Evolutionary conservation across 2,797 vertebrate species (phyloP).

Genomic region (Microtus agrestis): DNA sequence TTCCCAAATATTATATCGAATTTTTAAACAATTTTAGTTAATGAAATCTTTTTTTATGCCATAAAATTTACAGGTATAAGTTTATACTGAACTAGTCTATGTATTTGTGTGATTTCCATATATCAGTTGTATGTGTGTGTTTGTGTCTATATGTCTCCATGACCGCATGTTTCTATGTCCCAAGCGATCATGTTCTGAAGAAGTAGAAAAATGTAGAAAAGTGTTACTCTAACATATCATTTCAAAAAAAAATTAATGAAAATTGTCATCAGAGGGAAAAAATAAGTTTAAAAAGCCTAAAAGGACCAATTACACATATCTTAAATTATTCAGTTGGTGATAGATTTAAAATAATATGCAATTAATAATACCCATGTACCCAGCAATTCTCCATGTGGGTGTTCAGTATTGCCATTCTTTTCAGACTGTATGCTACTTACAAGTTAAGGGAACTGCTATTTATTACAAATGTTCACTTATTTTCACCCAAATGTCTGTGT

Average conservation of each 20-base stretch:
- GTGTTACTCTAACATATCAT: neutral
- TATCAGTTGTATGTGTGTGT: neutral
- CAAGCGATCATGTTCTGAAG: neutral
- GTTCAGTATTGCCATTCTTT: neutral
- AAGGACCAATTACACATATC: neutral
- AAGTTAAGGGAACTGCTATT: conserved; percentile 74
- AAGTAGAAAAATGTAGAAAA: neutral
- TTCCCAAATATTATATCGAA: neutral
- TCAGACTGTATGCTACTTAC: conserved; percentile 65
- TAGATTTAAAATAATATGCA: neutral
- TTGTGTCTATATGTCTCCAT: neutral
- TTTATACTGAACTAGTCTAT: neutral
- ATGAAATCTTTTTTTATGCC: neutral
- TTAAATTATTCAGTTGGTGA: neutral
- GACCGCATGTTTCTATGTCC: neutral
- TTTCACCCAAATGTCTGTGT: conserved; percentile 51
- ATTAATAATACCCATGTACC: neutral
- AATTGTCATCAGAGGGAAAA: neutral
- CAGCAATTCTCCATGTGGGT: neutral
- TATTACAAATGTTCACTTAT: conserved; percentile 40
- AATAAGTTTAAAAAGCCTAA: neutral
- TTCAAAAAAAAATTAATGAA: neutral
- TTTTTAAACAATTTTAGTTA: neutral
- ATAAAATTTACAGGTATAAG: neutral
- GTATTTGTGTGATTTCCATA: neutral